These are phyloP conservation scores for Gobius niger DNA, from an alignment of 2,113 vertebrate genomes.

Conservation along the genomic window DNA sequence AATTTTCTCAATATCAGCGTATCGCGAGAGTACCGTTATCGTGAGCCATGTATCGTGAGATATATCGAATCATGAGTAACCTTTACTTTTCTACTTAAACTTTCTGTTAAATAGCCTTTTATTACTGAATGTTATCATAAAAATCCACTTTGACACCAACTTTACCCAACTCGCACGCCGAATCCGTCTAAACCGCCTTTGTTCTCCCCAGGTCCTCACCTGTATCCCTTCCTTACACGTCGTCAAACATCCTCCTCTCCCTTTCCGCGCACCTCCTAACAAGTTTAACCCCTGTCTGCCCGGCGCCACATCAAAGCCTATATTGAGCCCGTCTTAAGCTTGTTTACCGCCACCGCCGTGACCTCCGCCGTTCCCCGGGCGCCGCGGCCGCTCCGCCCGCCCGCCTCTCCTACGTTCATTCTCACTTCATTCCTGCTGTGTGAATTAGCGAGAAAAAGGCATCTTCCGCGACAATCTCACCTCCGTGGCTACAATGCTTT, in stretches of 20 bases:
- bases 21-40: no score
- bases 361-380: conserved; percentile 39
- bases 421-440: conserved; percentile 17
- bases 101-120: not conserved
- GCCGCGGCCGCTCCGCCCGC: conserved; percentile 12
- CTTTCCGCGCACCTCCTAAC: conserved; percentile 25
- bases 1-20: no score
- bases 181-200: conserved; percentile 5
- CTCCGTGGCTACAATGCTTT: not conserved
- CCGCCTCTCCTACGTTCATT: conserved; percentile 35
- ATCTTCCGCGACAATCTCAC: not conserved
- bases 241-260: not conserved
- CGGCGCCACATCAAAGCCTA: conserved; percentile 29
- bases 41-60: no score
- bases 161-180: not conserved
- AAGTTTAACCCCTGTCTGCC: conserved; percentile 52
- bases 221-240: not conserved
- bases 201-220: not conserved
- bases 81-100: not conserved
- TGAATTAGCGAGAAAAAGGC: conserved; percentile 41
- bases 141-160: not conserved
- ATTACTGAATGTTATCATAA: not conserved
- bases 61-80: no score
- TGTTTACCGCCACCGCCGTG: conserved; percentile 37
- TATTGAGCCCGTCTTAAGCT: conserved; percentile 27